These are phyloP conservation scores for Drosophila tripunctata DNA, from an alignment of 2,888 invertebrate genomes.

Conservation along the genomic window DNA sequence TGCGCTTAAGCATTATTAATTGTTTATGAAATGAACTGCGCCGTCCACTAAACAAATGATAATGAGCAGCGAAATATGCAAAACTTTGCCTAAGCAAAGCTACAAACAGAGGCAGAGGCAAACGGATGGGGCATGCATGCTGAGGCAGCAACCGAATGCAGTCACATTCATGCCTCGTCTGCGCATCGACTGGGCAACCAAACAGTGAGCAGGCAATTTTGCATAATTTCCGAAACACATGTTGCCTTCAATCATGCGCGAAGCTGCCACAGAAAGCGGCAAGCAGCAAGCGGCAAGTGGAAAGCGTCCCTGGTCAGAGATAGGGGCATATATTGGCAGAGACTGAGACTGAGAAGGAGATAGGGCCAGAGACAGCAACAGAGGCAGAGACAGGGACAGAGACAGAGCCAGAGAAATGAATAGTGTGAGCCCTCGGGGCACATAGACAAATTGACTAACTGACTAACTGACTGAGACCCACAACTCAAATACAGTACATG, in stretches of 20 bases:
- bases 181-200: conserved; percentile 24
- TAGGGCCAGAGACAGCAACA: background rate
- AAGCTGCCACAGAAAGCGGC: conserved; percentile 43
- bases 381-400: background rate
- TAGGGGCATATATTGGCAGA: no score
- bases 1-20: conserved; percentile 78
- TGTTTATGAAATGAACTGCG: conserved; percentile 76
- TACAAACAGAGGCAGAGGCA: background rate
- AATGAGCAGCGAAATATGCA: conserved; percentile 76
- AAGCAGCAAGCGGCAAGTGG: conserved; percentile 1
- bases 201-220: conserved; percentile 70
- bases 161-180: conserved; percentile 30
- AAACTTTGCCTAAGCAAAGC: conserved; percentile 49
- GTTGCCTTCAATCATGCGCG: conserved; percentile 82
- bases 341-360: background rate
- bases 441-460: conserved; percentile 78
- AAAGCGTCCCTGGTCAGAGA: conserved; percentile 22
- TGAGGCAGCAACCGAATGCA: conserved; percentile 24
- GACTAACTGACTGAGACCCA: conserved; percentile 56
- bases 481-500: conserved; percentile 1
- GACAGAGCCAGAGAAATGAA: conserved; percentile 8
- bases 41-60: conserved; percentile 69
- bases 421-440: conserved; percentile 59
- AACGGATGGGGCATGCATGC: background rate
- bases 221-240: conserved; percentile 82